Evolutionary conservation across 2,113 vertebrate species (phyloP), one percentile per base, ranked within the genome.

Genomic region (Ursus arctos): DNA sequence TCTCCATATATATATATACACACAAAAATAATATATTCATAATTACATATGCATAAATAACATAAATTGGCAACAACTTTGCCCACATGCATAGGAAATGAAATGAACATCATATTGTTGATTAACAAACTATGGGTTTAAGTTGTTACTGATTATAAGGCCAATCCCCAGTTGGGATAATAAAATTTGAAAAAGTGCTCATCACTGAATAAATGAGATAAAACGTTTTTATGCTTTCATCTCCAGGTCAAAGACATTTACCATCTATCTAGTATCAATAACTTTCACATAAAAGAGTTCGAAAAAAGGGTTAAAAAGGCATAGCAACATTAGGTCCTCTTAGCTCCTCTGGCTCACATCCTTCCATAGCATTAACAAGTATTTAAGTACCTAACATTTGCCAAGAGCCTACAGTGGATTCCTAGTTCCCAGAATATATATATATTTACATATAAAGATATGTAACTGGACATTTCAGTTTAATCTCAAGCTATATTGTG

Each of bases 401-500:
- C 28, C 12, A 87, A 65, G 55, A 80, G 2, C 71, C 19, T 89
- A 67, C 12, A 77, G 92, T 72, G n/a, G 31, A 87, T 61, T 92
- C 5, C 2, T 72, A 72, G 4, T 49, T 31, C 74, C 43, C 74
- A 69, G 67, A 36, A 69, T 18, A 69, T n/a, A 28, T 28, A 26
- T 47, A 28, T 13, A 40, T 47, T 76, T 47, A 76, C 13, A 76
- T 47, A 47, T 76, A 47, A 47, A 76, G 28, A 47, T 28, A 26
- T 61, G 28, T 59, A 79, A 61, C 7, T 63, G 49, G 76, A 83
- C 67, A 21, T 86, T 86, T 89, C 49, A 31, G 40, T 80, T 92
- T 91, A 72, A 86, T 87, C 22, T 94, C 57, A 96, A 94, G 4
- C 72, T 86, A 51, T 51, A 92, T 95, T 83, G 84, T 51, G 26